phyloP scores from a whole-genome alignment of 2,113 vertebrate species.

The Tragelaphus scriptus region DNA sequence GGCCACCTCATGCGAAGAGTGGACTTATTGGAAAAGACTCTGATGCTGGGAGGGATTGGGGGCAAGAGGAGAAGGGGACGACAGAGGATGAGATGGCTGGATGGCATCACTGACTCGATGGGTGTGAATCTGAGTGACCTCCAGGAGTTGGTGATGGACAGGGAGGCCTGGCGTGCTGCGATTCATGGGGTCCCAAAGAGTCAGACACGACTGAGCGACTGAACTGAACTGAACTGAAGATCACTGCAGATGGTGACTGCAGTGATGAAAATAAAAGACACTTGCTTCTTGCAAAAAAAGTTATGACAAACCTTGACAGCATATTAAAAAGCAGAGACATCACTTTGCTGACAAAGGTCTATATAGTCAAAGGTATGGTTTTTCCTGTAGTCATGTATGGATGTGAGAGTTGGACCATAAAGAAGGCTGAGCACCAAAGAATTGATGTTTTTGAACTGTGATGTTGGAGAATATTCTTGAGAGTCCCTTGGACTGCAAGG shows the following conservation, averaged over 20 bases:
- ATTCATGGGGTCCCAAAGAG: too few species aligned
- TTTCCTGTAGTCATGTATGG: neutral
- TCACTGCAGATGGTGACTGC: neutral
- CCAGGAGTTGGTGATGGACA: too few species aligned
- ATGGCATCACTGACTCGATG: too few species aligned
- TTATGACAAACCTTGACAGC: neutral
- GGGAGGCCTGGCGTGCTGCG: too few species aligned
- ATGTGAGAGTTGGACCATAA: neutral
- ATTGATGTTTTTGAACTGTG: neutral
- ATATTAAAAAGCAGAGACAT: neutral
- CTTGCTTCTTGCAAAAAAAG: neutral
- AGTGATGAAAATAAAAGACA: neutral
- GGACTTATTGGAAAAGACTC: too few species aligned
- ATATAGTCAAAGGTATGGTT: neutral
- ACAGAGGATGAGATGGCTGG: too few species aligned
- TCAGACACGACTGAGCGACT: too few species aligned
- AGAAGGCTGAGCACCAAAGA: neutral
- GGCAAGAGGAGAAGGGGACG: too few species aligned
- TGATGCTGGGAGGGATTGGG: too few species aligned
- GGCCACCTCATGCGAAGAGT: too few species aligned
- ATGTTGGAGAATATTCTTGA: neutral
- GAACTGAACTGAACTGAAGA: too few species aligned
- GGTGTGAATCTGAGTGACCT: too few species aligned
- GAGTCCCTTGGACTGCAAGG: neutral
- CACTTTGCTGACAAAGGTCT: neutral